Evolutionary conservation across 2,113 vertebrate genomes (phyloP).

Genomic region (Damaliscus lunatus): DNA sequence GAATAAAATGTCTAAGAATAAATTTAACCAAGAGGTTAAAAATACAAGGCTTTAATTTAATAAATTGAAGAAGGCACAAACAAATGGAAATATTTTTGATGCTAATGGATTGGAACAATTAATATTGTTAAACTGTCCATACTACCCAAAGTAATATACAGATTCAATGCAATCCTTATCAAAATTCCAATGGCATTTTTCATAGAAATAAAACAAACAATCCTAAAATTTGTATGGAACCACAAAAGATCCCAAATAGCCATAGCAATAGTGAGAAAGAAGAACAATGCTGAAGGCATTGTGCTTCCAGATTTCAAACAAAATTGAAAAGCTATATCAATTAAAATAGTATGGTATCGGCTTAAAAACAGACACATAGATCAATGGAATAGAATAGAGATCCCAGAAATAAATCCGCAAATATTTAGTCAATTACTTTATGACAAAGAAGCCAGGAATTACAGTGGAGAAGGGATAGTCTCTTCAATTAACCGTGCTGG

Average conservation of each 20-base stretch:
- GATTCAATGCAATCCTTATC: neutral
- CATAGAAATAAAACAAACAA: neutral
- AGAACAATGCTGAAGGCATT: neutral
- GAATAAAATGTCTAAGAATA: neutral
- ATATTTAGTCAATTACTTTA: neutral
- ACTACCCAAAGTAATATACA: neutral
- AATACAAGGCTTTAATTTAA: neutral
- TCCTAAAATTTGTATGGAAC: neutral
- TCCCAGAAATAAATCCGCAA: neutral
- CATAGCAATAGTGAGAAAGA: neutral
- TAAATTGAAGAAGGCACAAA: neutral
- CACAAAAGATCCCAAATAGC: neutral
- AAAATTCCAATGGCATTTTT: neutral
- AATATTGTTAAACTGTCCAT: neutral
- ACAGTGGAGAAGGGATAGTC: neutral
- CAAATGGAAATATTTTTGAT: neutral
- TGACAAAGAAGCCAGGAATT: neutral
- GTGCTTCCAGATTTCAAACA: neutral
- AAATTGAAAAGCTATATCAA: neutral
- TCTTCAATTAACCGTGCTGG: neutral
- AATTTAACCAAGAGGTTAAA: neutral
- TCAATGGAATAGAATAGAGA: neutral
- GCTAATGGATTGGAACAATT: neutral
- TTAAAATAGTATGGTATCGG: neutral
- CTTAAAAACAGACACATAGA: neutral